Conservation (phyloP, 2,797 vertebrate genomes). For the Adelosebastes latens region DNA sequence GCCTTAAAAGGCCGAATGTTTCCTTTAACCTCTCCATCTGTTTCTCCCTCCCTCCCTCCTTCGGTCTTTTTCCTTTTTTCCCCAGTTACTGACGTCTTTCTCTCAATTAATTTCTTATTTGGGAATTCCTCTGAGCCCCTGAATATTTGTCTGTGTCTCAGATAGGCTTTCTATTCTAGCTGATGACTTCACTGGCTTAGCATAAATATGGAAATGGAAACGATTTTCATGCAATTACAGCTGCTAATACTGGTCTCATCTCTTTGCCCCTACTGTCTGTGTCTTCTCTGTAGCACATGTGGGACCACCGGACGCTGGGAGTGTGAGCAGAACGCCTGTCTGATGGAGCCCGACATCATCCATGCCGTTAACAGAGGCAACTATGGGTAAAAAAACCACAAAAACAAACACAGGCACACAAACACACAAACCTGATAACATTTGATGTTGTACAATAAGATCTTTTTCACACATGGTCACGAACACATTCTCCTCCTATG, state of each 20-base stretch:
- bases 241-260: background rate
- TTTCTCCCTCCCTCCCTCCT: slow-evolving; percentile 13
- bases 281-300: slow-evolving; percentile 86
- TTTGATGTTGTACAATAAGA: background rate
- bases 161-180: slow-evolving; percentile 2
- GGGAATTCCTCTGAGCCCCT: slow-evolving; percentile 45
- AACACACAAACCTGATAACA: background rate
- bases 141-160: background rate
- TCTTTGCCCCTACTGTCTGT: background rate
- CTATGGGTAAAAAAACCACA: slow-evolving; percentile 84
- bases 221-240: background rate
- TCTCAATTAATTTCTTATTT: slow-evolving; percentile 39
- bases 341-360: slow-evolving; percentile 90
- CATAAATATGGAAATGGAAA: background rate
- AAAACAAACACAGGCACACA: background rate
- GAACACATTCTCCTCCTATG: background rate
- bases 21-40: slow-evolving; percentile 26
- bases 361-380: slow-evolving; percentile 87
- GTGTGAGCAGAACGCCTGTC: slow-evolving; percentile 90
- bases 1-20: slow-evolving; percentile 74
- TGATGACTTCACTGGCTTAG: background rate
- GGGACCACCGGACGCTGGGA: slow-evolving; percentile 86
- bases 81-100: slow-evolving; percentile 1
- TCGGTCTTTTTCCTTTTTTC: background rate
- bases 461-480: background rate